These are phyloP conservation scores for Trinorchestia longiramus DNA, from an alignment of 1,140 invertebrate genomes.

Conservation along the genomic window DNA sequence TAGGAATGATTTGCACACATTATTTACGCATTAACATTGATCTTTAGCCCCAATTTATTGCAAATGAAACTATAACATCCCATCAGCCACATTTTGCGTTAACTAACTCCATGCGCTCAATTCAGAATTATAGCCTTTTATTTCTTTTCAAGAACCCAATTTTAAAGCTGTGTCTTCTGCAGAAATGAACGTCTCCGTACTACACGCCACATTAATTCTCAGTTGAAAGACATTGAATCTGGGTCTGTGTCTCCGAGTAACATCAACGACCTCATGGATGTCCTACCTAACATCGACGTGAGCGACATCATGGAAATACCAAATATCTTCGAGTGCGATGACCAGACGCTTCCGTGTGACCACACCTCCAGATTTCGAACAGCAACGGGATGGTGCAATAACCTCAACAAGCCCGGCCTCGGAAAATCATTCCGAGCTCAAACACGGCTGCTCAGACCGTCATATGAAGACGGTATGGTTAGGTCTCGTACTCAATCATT, in stretches of 20 bases:
- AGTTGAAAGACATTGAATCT: constrained; percentile 71
- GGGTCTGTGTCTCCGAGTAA: constrained; percentile 68
- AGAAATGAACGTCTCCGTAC: constrained; percentile 57
- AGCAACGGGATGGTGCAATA: constrained; percentile 77
- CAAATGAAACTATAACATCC: too few species aligned
- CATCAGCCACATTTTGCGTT: background rate
- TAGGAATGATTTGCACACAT: too few species aligned
- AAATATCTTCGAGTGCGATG: constrained; percentile 72
- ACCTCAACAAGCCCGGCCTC: constrained; percentile 73
- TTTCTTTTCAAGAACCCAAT: background rate
- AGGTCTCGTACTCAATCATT: background rate
- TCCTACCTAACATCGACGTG: constrained; percentile 72
- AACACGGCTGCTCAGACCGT: constrained; percentile 72
- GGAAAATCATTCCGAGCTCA: constrained; percentile 73
- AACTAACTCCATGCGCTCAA: background rate
- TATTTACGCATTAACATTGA: too few species aligned
- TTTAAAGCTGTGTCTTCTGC: background rate
- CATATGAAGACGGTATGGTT: constrained; percentile 74
- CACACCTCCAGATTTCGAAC: constrained; percentile 75
- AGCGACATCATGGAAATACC: constrained; percentile 71
- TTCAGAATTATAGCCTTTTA: background rate
- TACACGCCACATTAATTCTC: constrained; percentile 58
- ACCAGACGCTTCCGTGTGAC: constrained; percentile 75
- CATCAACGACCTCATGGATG: constrained; percentile 71
- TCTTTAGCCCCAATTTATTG: too few species aligned